These are phyloP conservation scores for Crotalus tigris DNA, from an alignment of 2,113 vertebrate genomes.

Conservation along the genomic window DNA sequence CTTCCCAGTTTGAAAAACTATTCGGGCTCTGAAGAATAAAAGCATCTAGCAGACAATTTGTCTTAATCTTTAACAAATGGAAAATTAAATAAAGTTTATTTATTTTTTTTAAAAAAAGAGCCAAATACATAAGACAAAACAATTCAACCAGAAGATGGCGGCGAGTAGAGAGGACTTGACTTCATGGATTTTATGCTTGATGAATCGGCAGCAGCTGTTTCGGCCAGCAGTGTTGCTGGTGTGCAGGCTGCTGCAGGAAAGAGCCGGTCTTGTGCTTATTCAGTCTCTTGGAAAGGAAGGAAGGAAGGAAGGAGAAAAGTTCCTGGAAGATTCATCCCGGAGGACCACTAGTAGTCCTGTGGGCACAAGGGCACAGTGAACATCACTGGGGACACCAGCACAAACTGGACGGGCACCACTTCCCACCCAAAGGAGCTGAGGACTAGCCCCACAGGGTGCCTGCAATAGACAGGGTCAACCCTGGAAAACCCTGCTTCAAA, in stretches of 20 bases:
- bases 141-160: not conserved
- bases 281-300: conserved; percentile 31
- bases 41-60: not conserved
- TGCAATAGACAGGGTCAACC: not conserved
- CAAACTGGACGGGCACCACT: not conserved
- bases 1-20: not conserved
- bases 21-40: not conserved
- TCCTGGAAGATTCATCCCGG: conserved; percentile 61
- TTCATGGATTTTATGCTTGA: not conserved
- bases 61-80: not conserved
- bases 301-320: conserved; percentile 46
- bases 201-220: not conserved
- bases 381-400: not conserved
- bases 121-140: not conserved
- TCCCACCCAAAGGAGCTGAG: not conserved
- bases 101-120: not conserved
- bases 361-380: conserved; percentile 39
- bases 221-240: not conserved
- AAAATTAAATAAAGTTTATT: not conserved
- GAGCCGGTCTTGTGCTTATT: conserved; percentile 53
- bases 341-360: conserved; percentile 73
- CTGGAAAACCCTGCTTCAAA: not conserved
- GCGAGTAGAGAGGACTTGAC: not conserved
- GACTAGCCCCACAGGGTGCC: not conserved
- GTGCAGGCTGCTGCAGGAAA: not conserved